These are phyloP conservation scores for Anguilla marmorata DNA, from an alignment of 2,797 vertebrate genomes.

Conservation along the genomic window DNA sequence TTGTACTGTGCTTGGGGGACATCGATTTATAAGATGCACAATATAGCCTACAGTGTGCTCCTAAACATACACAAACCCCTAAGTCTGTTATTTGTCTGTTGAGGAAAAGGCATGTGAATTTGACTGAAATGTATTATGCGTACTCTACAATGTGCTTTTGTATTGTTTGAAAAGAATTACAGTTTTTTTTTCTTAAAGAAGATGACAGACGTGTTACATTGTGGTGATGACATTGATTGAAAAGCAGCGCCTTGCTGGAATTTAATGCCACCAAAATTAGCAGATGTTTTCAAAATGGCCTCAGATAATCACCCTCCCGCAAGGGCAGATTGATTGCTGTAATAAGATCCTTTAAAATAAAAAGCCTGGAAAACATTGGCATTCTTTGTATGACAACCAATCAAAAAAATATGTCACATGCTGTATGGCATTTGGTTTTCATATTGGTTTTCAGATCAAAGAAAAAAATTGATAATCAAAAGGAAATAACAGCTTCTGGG, in stretches of 20 bases:
- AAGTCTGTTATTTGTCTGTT: not conserved
- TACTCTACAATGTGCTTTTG: conserved; percentile 26
- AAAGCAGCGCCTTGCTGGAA: conserved; percentile 27
- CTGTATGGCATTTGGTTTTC: conserved; percentile 8
- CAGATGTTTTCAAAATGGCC: conserved; percentile 34
- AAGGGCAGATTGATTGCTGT: conserved; percentile 33
- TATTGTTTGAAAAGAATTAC: conserved; percentile 30
- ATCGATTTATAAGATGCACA: not conserved
- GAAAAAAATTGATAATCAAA: conserved; percentile 1
- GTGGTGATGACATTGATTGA: conserved; percentile 31
- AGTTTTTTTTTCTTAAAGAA: conserved; percentile 23
- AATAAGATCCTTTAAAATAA: conserved; percentile 41
- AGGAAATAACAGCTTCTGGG: not conserved
- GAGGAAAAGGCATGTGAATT: not conserved
- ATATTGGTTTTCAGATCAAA: not conserved
- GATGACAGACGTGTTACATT: conserved; percentile 39
- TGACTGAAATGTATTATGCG: not conserved
- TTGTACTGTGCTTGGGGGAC: not conserved
- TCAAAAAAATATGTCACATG: not conserved
- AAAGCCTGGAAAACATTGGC: conserved; percentile 3
- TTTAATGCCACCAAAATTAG: conserved; percentile 38
- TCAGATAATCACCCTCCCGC: conserved; percentile 26
- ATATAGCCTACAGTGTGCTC: not conserved
- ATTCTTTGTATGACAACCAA: conserved; percentile 1
- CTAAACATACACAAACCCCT: not conserved